These are phyloP conservation scores for Rhodeus uyekii DNA, from an alignment of 2,797 vertebrate genomes.

Conservation along the genomic window DNA sequence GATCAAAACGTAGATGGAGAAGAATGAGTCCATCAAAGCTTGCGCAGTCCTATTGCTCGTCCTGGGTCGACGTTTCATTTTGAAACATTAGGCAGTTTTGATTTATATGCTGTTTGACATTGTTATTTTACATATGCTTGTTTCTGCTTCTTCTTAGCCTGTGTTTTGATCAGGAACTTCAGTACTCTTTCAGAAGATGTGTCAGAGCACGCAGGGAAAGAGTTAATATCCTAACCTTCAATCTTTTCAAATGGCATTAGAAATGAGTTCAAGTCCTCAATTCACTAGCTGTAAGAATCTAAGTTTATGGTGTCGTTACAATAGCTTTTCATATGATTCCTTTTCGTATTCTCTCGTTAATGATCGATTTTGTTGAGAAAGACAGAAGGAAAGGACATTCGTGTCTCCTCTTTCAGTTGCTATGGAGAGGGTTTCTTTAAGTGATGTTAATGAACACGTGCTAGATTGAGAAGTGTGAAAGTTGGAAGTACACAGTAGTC, in stretches of 20 bases:
- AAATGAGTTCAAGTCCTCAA: constrained; percentile 12
- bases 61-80: no score
- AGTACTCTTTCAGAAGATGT: no score
- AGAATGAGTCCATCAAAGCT: no score
- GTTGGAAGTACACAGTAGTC: constrained; percentile 25
- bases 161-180: no score
- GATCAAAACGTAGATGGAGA: no score
- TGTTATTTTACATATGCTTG: no score
- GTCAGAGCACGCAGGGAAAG: no score
- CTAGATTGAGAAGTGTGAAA: constrained; percentile 45
- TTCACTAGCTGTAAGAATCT: neutral
- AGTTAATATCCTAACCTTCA: constrained; percentile 5
- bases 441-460: constrained; percentile 44
- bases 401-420: constrained; percentile 49
- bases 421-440: constrained; percentile 57
- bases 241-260: constrained; percentile 16
- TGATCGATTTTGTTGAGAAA: neutral
- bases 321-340: neutral
- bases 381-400: neutral
- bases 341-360: constrained; percentile 11
- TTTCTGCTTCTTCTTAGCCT: no score
- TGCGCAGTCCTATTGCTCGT: no score
- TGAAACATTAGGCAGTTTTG: no score
- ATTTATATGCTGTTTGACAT: no score
- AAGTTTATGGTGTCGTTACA: neutral